Conservation (phyloP, 2,888 invertebrate genomes). For the Notodonta dromedarius region DNA sequence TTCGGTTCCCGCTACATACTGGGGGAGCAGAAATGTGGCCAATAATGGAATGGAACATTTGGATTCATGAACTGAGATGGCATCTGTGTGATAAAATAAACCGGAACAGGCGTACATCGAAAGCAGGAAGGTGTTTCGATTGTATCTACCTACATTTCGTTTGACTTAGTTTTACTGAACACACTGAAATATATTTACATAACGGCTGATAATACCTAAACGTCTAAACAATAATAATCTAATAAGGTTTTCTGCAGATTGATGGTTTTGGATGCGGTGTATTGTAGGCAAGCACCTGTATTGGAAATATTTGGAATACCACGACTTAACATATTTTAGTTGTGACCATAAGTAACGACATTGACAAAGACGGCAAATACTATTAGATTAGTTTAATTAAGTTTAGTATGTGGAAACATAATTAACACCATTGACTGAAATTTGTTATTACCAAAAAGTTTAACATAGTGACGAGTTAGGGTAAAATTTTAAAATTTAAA, state of each 20-base stretch:
- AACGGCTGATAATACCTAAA: background rate
- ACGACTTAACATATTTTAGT: too few species aligned
- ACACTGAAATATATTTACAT: conserved; percentile 6
- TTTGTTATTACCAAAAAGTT: too few species aligned
- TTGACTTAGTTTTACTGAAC: conserved; percentile 18
- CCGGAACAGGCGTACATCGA: conserved; percentile 26
- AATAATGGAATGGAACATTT: conserved; percentile 57
- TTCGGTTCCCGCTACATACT: background rate
- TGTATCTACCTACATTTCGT: conserved; percentile 13
- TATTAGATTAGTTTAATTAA: too few species aligned
- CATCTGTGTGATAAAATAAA: conserved; percentile 45
- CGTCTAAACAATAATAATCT: too few species aligned
- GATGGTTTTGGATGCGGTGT: background rate
- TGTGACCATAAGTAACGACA: too few species aligned
- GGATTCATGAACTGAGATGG: conserved; percentile 58
- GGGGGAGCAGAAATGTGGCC: conserved; percentile 31
- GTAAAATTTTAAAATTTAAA: too few species aligned
- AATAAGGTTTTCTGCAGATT: background rate
- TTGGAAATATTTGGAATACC: too few species aligned
- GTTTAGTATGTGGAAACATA: too few species aligned
- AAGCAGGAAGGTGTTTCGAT: conserved; percentile 21
- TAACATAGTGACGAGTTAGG: too few species aligned
- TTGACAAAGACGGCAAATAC: too few species aligned
- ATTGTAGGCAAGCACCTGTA: too few species aligned
- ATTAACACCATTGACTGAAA: too few species aligned